Conservation (phyloP, 2,797 vertebrate genomes). For the Chelon labrosus region DNA sequence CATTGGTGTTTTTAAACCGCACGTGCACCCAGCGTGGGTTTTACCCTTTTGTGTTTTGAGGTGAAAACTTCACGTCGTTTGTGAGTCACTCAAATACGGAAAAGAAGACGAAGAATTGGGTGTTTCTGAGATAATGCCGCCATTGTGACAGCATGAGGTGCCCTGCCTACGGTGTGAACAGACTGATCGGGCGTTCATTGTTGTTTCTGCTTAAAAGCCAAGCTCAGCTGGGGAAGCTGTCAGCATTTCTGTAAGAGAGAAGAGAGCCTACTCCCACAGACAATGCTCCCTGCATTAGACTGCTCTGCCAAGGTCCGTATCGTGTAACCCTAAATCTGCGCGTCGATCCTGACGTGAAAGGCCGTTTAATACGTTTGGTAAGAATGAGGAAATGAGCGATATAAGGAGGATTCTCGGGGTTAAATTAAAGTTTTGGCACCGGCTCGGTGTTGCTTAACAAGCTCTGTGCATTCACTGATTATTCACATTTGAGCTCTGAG, state of each 20-base stretch:
- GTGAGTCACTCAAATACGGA: background rate
- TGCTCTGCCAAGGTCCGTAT: constrained; percentile 68
- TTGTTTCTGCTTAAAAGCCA: constrained; percentile 72
- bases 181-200: constrained; percentile 37
- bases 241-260: constrained; percentile 37
- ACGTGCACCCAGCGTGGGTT: background rate
- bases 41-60: background rate
- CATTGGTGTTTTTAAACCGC: constrained; percentile 29
- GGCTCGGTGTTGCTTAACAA: constrained; percentile 5
- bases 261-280: constrained; percentile 43
- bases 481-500: constrained; percentile 13
- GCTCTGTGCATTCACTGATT: constrained; percentile 12
- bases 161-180: constrained; percentile 11
- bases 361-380: constrained; percentile 41
- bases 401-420: constrained; percentile 9
- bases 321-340: constrained; percentile 56
- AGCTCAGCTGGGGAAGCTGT: constrained; percentile 54
- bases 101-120: background rate
- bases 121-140: constrained; percentile 50
- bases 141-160: constrained; percentile 36
- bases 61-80: background rate
- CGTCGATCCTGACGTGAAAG: constrained; percentile 12
- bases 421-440: constrained; percentile 40
- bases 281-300: constrained; percentile 63
- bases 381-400: constrained; percentile 28